Evolutionary conservation across 2,888 invertebrate species (phyloP).

Genomic region (Sphaerophoria taeniata): DNA sequence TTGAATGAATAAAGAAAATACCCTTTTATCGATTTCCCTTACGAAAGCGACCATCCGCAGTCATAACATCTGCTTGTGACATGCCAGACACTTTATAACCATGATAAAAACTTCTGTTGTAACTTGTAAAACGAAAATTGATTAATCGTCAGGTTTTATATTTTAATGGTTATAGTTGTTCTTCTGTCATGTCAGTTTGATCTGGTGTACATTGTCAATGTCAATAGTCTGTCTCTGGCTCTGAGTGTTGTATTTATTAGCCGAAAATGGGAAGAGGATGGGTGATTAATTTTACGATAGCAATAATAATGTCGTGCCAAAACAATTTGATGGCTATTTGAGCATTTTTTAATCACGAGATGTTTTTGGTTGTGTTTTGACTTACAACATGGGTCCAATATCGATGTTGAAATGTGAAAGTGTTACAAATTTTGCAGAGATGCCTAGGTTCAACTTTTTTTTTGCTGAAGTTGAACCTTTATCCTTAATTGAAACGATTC

Average conservation of each 20-base stretch:
- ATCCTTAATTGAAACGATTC: too few relatives aligned
- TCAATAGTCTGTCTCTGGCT: too few relatives aligned
- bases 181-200: slow-evolving; percentile 11
- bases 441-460: too few relatives aligned
- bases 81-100: slow-evolving; percentile 26
- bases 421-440: too few relatives aligned
- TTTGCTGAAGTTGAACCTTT: too few relatives aligned
- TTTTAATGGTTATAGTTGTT: slow-evolving; percentile 35
- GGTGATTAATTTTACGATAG: slow-evolving; percentile 7
- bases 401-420: too few relatives aligned
- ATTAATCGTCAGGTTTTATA: slow-evolving; percentile 33
- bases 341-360: background rate
- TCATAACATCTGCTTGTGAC: slow-evolving; percentile 27
- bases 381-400: too few relatives aligned
- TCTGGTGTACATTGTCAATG: background rate
- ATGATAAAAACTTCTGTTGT: slow-evolving; percentile 51
- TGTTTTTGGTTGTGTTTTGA: too few relatives aligned
- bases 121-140: slow-evolving; percentile 66
- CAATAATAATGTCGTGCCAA: background rate
- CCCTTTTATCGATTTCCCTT: background rate
- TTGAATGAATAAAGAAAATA: too few relatives aligned
- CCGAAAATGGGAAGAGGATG: too few relatives aligned
- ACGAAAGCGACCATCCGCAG: too few relatives aligned
- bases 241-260: too few relatives aligned
- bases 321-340: background rate